Evolutionary conservation across 2,797 vertebrate genomes (phyloP).

Genomic region (Balearica regulorum): DNA sequence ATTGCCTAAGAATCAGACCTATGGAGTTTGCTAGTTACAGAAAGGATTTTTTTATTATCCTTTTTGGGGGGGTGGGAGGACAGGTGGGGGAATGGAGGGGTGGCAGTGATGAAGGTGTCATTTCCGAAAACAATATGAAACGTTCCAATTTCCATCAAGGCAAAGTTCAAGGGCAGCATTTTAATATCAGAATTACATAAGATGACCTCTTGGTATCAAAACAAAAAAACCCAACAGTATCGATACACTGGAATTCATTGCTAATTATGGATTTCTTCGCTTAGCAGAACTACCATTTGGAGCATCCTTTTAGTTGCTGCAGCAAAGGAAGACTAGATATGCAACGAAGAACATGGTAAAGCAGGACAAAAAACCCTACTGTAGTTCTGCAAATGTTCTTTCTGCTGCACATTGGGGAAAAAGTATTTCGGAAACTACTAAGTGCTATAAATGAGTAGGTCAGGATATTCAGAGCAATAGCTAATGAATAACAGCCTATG

Average conservation of each 20-base stretch:
- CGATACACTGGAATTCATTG: neutral
- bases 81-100: fast-evolving
- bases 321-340: neutral
- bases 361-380: neutral
- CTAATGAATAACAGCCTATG: neutral
- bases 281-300: neutral
- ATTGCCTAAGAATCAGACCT: neutral
- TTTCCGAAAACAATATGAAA: neutral
- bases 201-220: neutral
- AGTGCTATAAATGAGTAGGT: neutral
- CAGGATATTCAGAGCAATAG: neutral
- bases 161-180: neutral
- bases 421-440: neutral
- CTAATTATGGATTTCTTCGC: neutral
- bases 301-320: neutral
- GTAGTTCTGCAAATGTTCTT: neutral
- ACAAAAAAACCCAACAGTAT: neutral
- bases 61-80: fast-evolving
- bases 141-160: neutral
- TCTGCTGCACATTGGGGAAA: neutral
- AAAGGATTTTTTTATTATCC: neutral
- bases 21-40: neutral
- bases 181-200: neutral
- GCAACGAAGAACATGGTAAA: neutral
- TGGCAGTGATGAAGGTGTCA: neutral